Evolutionary conservation across 2,113 vertebrate species (phyloP), one percentile per base, ranked within the genome.

Genomic region (Nyctibius bracteatus): DNA sequence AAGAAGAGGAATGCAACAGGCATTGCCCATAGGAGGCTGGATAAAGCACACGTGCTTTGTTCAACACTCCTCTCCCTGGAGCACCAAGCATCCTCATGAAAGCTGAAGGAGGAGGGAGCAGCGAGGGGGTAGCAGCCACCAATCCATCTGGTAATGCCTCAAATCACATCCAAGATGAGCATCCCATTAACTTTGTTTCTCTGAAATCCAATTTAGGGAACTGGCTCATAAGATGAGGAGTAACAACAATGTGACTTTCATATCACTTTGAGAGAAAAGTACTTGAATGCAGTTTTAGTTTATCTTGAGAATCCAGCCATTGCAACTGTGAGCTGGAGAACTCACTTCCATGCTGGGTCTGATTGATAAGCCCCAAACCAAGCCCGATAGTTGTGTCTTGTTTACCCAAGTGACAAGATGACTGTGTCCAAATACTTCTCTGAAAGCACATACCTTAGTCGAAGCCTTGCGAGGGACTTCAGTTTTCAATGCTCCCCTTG

Each of bases 271-370:
- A 83, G 75, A 81, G 90, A 70, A 72, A 86, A 92, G 77, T 28
- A 78, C 82, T 83, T 81, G 96, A 70, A 70, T 55, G 72, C 51
- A 6, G 82, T 93, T 62, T 25, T 39, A 35, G 71, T 96, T 95
- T 97, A 96, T 97, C 96, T 96, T 27, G 90, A 73, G 79, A 90
- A 93, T 44, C 11, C 93, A 96, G 88, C 59, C 25, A 62, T 8
- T 90, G 92, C 27, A 2, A 33, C 78, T 61, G 78, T 9, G 2
- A 94, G 95, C 95, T 77, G 91, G 41, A 85, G 92, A 95, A 55
- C 74, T 86, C 59, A 22, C 92, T 93, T 71, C 87, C 93, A 75
- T 66, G 79, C 96, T 92, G 96, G 51, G 43, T 96, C 88, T 79
- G 54, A 74, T 43, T 94, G 96, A 96, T 92, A 94, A 97, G 94